A percentile compares a stretch with the other conserved stretches of the same genome.
Evolutionary conservation across 2,888 invertebrate genomes (phyloP).

Genomic region (Lottia scabra): DNA sequence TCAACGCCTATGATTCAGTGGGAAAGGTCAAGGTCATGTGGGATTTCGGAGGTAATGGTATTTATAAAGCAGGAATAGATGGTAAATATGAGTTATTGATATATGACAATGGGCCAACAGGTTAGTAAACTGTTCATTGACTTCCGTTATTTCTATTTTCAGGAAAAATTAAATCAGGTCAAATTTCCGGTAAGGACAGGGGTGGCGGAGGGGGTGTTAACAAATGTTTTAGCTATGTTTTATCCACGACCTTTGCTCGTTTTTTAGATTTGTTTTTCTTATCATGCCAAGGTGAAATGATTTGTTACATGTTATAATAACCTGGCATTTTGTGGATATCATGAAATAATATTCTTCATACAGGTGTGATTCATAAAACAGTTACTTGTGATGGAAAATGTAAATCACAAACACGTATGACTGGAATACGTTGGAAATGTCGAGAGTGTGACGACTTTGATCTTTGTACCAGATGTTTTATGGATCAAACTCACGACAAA

Average conservation of each 20-base stretch:
- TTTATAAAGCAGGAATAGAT: constrained; percentile 75
- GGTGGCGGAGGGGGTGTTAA: too few species aligned
- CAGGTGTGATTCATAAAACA: not conserved
- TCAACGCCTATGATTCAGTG: not conserved
- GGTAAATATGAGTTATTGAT: constrained; percentile 77
- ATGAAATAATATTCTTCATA: not conserved
- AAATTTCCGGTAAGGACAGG: too few species aligned
- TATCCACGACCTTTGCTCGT: too few species aligned
- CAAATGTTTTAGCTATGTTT: not conserved
- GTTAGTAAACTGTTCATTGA: constrained; percentile 68
- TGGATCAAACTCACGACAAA: constrained; percentile 81
- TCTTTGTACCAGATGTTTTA: constrained; percentile 84
- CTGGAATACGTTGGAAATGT: constrained; percentile 85
- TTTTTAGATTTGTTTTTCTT: too few species aligned
- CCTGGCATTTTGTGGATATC: not conserved
- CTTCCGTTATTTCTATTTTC: not conserved
- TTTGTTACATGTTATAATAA: too few species aligned
- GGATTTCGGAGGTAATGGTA: constrained; percentile 12
- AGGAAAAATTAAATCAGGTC: not conserved
- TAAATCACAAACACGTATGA: not conserved
- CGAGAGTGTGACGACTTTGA: constrained; percentile 82
- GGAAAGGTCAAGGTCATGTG: constrained; percentile 20
- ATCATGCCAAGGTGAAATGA: too few species aligned
- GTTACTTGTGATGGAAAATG: constrained; percentile 5
- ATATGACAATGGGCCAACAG: constrained; percentile 83